Conservation (phyloP, 2,113 vertebrate species). For the Ptychochromis oligacanthus region DNA sequence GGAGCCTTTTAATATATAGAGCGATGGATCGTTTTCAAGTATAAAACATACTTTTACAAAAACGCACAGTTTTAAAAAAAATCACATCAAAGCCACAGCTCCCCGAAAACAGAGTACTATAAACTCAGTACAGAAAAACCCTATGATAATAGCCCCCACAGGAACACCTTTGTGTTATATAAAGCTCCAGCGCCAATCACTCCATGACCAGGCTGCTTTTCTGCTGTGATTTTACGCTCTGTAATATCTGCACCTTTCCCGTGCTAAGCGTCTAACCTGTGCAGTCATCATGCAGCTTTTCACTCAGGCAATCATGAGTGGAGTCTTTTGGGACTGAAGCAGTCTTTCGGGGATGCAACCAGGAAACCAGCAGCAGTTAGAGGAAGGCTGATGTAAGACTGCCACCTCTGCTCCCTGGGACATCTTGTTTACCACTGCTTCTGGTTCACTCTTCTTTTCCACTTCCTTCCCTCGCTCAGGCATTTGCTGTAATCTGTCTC, state of each 20-base stretch:
- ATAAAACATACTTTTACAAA: neutral
- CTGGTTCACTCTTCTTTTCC: constrained; percentile 16
- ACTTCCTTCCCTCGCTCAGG: constrained; percentile 16
- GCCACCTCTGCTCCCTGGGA: constrained; percentile 66
- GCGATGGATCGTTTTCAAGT: neutral
- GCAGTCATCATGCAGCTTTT: constrained; percentile 41
- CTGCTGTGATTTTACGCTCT: neutral
- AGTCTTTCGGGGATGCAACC: constrained; percentile 48
- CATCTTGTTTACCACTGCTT: constrained; percentile 65
- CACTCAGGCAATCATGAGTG: constrained; percentile 44
- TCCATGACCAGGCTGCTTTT: constrained; percentile 5
- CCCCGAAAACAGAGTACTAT: neutral
- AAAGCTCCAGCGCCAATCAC: neutral
- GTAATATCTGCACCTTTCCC: neutral
- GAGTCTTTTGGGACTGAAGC: constrained; percentile 39
- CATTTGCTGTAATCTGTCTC: constrained; percentile 13
- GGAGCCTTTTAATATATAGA: constrained; percentile 1
- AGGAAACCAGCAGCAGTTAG: constrained; percentile 56
- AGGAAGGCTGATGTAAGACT: constrained; percentile 62
- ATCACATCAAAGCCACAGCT: neutral
- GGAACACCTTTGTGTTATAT: neutral
- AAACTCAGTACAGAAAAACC: neutral
- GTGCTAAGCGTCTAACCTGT: constrained; percentile 8
- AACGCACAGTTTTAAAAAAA: neutral
- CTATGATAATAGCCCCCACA: neutral